Percentiles rank a stretch among this genome's conserved stretches.
phyloP scores from a whole-genome alignment of 2,888 invertebrate genomes.

The Eupithecia pulchellata region DNA sequence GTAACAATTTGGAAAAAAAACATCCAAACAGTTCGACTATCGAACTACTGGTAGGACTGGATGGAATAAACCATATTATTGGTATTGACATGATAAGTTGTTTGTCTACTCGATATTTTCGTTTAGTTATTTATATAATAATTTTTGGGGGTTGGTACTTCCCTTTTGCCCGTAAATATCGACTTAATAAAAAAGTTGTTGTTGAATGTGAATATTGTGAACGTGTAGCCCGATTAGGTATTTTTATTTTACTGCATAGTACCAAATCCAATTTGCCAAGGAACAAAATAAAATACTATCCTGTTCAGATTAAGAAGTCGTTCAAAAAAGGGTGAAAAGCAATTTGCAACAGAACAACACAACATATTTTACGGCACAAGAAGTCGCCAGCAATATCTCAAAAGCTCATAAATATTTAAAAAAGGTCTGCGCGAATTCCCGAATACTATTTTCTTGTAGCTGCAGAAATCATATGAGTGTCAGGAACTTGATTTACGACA shows the following conservation, averaged over 20 bases:
- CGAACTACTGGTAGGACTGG: no score
- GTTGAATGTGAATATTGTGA: no score
- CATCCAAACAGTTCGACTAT: no score
- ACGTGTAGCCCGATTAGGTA: not conserved
- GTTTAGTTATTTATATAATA: not conserved
- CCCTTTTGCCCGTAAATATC: no score
- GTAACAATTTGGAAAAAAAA: no score
- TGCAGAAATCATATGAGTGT: constrained; percentile 56
- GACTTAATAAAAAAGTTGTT: no score
- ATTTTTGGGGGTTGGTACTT: not conserved
- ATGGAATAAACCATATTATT: no score
- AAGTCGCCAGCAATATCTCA: constrained; percentile 38
- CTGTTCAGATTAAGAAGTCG: constrained; percentile 6
- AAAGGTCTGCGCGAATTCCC: constrained; percentile 42
- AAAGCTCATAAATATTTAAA: constrained; percentile 49
- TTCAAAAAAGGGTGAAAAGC: constrained; percentile 14
- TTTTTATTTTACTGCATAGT: not conserved
- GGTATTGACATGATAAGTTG: not conserved
- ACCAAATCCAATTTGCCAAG: not conserved
- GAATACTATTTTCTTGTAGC: constrained; percentile 51
- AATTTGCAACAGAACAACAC: constrained; percentile 33
- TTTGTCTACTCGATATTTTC: not conserved
- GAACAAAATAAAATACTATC: not conserved
- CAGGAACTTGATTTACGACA: constrained; percentile 76
- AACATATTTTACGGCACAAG: constrained; percentile 41